These are phyloP conservation scores for Dicranocentrus wangi DNA, from an alignment of 2,888 invertebrate species.

Conservation along the genomic window DNA sequence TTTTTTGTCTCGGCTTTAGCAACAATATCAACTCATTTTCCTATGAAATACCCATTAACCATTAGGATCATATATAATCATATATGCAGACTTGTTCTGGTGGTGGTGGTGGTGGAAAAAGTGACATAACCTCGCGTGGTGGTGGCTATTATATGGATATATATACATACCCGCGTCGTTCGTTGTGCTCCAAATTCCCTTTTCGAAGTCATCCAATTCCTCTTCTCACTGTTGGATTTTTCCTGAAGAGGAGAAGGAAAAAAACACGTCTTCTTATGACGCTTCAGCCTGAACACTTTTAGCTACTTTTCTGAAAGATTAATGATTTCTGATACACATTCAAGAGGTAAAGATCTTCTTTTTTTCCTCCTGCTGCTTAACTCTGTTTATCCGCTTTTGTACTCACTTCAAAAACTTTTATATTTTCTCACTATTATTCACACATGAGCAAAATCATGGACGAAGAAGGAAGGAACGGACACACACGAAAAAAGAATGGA, in stretches of 20 bases:
- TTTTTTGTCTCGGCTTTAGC: constrained; percentile 21
- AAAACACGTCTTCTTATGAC: constrained; percentile 34
- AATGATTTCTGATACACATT: constrained; percentile 62
- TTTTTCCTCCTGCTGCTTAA: constrained; percentile 60
- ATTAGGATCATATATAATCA: constrained; percentile 26
- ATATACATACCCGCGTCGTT: background rate
- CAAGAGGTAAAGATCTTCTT: constrained; percentile 57
- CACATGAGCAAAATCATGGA: constrained; percentile 57
- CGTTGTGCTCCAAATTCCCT: constrained; percentile 28
- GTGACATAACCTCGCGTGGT: no score
- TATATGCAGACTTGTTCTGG: constrained; percentile 16
- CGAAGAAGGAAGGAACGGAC: constrained; percentile 47
- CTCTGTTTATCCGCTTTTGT: constrained; percentile 62
- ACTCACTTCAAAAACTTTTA: constrained; percentile 51
- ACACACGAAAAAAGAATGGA: constrained; percentile 39
- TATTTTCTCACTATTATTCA: constrained; percentile 51
- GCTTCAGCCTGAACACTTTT: constrained; percentile 28
- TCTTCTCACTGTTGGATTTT: constrained; percentile 43
- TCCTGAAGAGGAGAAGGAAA: constrained; percentile 42
- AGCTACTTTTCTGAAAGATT: constrained; percentile 60
- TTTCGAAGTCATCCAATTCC: background rate
- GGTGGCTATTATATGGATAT: no score
- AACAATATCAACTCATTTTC: constrained; percentile 29
- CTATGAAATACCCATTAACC: constrained; percentile 45
- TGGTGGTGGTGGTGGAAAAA: background rate